Percentiles rank a stretch among this genome's conserved stretches.
These are phyloP conservation scores for Antennarius maculatus DNA, from an alignment of 2,797 vertebrate species.

Conservation along the genomic window DNA sequence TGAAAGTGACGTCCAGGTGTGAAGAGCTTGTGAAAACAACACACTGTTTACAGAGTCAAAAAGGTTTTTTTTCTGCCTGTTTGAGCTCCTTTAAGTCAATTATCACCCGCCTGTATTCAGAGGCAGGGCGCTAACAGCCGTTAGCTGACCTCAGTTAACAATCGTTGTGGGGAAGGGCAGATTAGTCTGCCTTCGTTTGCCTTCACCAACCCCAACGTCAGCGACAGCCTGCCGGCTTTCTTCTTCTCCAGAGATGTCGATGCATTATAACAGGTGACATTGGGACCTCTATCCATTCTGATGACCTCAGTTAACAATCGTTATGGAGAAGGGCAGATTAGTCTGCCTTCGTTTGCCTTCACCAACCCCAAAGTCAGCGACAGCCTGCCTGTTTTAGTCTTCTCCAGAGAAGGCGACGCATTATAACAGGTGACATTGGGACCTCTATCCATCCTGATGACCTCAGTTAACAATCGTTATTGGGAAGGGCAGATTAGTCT, in stretches of 20 bases:
- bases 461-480: constrained; percentile 45
- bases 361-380: background rate
- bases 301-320: constrained; percentile 39
- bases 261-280: constrained; percentile 68
- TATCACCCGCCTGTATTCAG: constrained; percentile 42
- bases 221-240: constrained; percentile 16
- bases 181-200: constrained; percentile 11
- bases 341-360: constrained; percentile 7
- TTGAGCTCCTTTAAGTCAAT: constrained; percentile 62
- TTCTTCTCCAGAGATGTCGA: constrained; percentile 47
- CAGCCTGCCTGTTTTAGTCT: constrained; percentile 39
- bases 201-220: background rate
- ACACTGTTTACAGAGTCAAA: constrained; percentile 62
- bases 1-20: constrained; percentile 73
- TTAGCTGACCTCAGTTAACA: constrained; percentile 43
- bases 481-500: background rate
- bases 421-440: constrained; percentile 65
- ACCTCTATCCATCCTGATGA: background rate
- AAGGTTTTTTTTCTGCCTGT: constrained; percentile 39
- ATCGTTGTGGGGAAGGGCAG: constrained; percentile 12
- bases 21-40: constrained; percentile 76
- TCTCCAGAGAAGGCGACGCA: constrained; percentile 43
- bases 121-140: constrained; percentile 14
- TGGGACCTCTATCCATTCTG: too few relatives aligned
- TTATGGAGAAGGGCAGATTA: constrained; percentile 14